These are phyloP conservation scores for Morpho deidamia DNA, from an alignment of 2,888 invertebrate species.

Conservation along the genomic window DNA sequence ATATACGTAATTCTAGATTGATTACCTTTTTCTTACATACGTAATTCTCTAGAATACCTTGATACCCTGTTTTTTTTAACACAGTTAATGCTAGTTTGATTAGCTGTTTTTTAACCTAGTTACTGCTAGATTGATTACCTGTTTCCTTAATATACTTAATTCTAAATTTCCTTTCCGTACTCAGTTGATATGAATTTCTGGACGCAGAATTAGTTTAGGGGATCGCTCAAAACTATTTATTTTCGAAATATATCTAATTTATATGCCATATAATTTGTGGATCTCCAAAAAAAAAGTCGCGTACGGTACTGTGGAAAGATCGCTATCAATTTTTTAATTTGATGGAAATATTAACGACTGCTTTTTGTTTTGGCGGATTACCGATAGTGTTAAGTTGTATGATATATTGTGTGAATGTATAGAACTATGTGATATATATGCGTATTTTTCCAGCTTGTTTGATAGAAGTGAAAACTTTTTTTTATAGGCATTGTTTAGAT, in stretches of 20 bases:
- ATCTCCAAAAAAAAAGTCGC: too few relatives aligned
- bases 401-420: slow-evolving; percentile 12
- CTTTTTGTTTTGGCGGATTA: slow-evolving; percentile 34
- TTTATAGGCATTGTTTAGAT: neutral
- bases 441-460: too few relatives aligned
- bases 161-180: neutral
- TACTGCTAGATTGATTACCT: neutral
- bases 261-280: neutral
- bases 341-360: slow-evolving; percentile 33
- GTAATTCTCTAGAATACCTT: too few relatives aligned
- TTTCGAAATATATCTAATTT: slow-evolving; percentile 24
- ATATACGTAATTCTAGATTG: too few relatives aligned
- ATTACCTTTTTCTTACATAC: too few relatives aligned
- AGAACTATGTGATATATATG: slow-evolving; percentile 6
- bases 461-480: neutral
- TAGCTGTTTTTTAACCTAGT: neutral
- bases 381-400: slow-evolving; percentile 7
- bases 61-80: too few relatives aligned
- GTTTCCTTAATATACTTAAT: neutral
- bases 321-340: neutral
- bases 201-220: slow-evolving; percentile 13
- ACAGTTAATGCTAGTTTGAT: neutral
- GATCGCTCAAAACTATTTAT: slow-evolving; percentile 45
- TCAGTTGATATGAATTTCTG: neutral
- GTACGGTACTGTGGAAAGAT: too few relatives aligned